phyloP scores from a whole-genome alignment of 2,113 vertebrate genomes.

The Psilopsiagon aymara region DNA sequence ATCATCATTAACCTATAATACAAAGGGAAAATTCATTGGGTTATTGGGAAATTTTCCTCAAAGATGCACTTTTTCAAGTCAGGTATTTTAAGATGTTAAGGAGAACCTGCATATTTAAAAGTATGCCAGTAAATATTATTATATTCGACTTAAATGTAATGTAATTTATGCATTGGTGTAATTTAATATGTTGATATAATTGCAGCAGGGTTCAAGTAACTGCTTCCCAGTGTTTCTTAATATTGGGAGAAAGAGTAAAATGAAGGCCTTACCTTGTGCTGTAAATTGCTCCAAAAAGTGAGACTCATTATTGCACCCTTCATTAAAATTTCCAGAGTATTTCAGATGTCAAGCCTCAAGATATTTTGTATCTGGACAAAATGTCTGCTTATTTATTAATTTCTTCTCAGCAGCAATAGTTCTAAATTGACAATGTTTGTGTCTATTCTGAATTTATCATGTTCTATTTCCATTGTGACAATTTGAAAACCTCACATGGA shows the following conservation, averaged over 20 bases:
- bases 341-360: background rate
- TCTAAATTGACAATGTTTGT: background rate
- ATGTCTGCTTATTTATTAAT: background rate
- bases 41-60: background rate
- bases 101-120: background rate
- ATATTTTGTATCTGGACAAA: background rate
- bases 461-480: background rate
- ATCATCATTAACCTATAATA: background rate
- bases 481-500: background rate
- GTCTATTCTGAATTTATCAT: background rate
- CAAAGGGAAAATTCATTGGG: background rate
- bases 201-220: background rate
- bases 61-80: background rate
- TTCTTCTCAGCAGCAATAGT: background rate
- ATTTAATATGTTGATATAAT: background rate
- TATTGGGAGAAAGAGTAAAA: background rate
- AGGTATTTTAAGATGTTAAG: background rate
- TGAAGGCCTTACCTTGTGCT: background rate
- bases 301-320: background rate
- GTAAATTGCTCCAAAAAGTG: background rate
- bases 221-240: background rate
- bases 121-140: background rate
- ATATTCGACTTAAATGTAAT: background rate
- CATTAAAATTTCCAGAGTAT: background rate
- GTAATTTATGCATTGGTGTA: background rate